Conservation (phyloP, 2,888 invertebrate genomes). For the Calameuta idolon region DNA sequence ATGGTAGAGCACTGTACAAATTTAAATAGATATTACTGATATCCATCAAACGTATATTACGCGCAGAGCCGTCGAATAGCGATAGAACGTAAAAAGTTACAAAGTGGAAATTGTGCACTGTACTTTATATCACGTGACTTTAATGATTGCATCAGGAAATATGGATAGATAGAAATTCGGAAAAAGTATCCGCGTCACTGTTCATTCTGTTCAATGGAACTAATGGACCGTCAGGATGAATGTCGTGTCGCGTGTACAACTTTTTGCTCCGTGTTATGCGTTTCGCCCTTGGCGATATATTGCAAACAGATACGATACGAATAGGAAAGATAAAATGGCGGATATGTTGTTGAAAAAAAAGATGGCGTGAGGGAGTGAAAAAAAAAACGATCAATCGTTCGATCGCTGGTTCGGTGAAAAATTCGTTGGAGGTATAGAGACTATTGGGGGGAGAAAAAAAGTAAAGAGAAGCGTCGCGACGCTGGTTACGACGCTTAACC, state of each 20-base stretch:
- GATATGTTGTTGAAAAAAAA: background rate
- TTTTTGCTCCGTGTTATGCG: slow-evolving; percentile 15
- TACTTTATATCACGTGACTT: slow-evolving; percentile 38
- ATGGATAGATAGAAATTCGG: slow-evolving; percentile 17
- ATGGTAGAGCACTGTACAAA: no score
- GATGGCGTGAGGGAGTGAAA: background rate
- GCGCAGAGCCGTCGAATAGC: background rate
- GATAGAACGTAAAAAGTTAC: background rate
- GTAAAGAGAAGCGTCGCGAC: background rate
- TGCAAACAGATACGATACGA: background rate
- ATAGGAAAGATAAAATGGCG: background rate
- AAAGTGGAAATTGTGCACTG: background rate
- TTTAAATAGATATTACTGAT: no score
- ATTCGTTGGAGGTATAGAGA: background rate
- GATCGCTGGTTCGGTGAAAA: background rate
- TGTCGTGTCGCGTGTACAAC: slow-evolving; percentile 38
- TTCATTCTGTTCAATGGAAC: slow-evolving; percentile 46
- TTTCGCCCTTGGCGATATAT: slow-evolving; percentile 20
- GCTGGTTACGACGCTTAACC: background rate
- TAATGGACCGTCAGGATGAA: slow-evolving; percentile 55
- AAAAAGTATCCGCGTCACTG: slow-evolving; percentile 28
- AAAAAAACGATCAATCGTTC: background rate
- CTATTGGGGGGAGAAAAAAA: background rate
- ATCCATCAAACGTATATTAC: background rate
- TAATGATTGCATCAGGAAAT: slow-evolving; percentile 43